Evolutionary conservation across 2,797 vertebrate species (phyloP).

Genomic region (Gephyroberyx darwinii): DNA sequence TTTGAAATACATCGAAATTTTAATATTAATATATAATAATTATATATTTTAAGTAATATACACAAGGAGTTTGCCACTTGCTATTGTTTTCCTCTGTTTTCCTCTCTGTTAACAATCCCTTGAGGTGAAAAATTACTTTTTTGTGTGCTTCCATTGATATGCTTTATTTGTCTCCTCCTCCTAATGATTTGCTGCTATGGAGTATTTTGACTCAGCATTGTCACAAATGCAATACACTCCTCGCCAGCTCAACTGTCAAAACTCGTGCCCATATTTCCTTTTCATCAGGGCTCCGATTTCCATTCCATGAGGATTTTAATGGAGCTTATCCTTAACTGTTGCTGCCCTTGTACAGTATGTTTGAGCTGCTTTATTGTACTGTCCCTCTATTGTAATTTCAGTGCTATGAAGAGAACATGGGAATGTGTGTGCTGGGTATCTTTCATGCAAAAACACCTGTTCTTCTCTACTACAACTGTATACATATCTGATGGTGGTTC

Average conservation of each 20-base stretch:
- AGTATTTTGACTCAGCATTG: too few species aligned
- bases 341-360: conserved; percentile 3
- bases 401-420: conserved; percentile 47
- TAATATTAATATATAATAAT: too few species aligned
- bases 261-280: not conserved
- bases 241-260: not conserved
- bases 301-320: not conserved
- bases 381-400: conserved; percentile 44
- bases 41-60: too few species aligned
- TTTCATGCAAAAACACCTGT: conserved; percentile 24
- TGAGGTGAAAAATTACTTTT: too few species aligned
- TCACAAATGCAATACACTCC: too few species aligned
- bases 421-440: conserved; percentile 19
- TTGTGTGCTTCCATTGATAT: too few species aligned
- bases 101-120: too few species aligned
- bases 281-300: not conserved
- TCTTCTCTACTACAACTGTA: conserved; percentile 14
- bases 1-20: too few species aligned
- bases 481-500: not conserved
- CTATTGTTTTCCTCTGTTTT: too few species aligned
- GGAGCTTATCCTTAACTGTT: not conserved
- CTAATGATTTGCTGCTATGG: too few species aligned
- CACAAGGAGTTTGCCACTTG: too few species aligned
- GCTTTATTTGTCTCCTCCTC: too few species aligned
- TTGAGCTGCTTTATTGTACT: conserved; percentile 11